Evolutionary conservation across 2,888 invertebrate species (phyloP).

Genomic region (Leptodirus hochenwartii): DNA sequence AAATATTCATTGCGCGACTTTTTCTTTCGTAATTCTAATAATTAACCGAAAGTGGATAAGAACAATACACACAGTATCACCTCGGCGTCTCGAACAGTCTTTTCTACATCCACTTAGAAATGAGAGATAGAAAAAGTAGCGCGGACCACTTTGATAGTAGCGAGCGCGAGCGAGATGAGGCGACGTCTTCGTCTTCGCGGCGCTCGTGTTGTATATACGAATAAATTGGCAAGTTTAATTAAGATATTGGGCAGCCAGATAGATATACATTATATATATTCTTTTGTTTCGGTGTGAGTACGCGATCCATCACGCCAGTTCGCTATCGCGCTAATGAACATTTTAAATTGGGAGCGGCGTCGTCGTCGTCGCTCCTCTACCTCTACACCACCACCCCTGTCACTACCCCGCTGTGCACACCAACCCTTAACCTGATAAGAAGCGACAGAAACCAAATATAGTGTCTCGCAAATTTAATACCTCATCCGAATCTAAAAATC

Average conservation of each 20-base stretch:
- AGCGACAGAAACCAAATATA: too few relatives aligned
- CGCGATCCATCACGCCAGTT: conserved; percentile 25
- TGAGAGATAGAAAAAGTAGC: conserved; percentile 11
- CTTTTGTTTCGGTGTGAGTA: conserved; percentile 28
- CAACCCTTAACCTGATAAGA: too few relatives aligned
- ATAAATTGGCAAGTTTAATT: conserved; percentile 33
- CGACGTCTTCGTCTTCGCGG: too few relatives aligned
- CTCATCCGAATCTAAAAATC: too few relatives aligned
- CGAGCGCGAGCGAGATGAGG: too few relatives aligned
- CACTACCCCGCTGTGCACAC: conserved; percentile 4
- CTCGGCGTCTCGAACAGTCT: conserved; percentile 12
- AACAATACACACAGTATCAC: too few relatives aligned
- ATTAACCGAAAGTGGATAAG: conserved; percentile 23
- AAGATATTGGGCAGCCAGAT: conserved; percentile 30
- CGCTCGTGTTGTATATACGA: too few relatives aligned
- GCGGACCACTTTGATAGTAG: too few relatives aligned
- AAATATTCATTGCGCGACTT: conserved; percentile 31
- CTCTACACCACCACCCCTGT: neutral
- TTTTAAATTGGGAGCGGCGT: conserved; percentile 22
- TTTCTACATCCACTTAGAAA: neutral
- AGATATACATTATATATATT: too few relatives aligned
- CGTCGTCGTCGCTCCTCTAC: conserved; percentile 7
- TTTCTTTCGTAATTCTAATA: conserved; percentile 32
- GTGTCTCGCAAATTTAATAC: too few relatives aligned
- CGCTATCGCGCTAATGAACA: conserved; percentile 28